These are phyloP conservation scores for Poecilus cupreus DNA, from an alignment of 2,888 invertebrate species.

Conservation along the genomic window DNA sequence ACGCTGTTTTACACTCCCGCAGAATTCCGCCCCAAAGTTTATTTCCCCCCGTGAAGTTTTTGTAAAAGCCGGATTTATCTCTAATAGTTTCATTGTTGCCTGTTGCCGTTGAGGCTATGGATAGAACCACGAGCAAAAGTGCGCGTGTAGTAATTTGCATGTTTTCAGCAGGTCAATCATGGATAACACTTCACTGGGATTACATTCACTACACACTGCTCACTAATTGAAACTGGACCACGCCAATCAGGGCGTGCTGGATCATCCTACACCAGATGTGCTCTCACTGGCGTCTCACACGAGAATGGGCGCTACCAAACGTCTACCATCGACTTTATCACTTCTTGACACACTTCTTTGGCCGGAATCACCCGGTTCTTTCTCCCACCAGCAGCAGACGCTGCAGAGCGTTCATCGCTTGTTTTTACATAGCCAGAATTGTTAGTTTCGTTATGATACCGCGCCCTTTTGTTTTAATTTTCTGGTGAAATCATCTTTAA, in stretches of 20 bases:
- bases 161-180: slow-evolving; percentile 38
- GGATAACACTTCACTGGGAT: slow-evolving; percentile 58
- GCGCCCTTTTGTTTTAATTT: neutral
- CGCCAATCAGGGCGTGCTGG: slow-evolving; percentile 68
- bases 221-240: slow-evolving; percentile 66
- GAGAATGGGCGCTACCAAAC: slow-evolving; percentile 52
- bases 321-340: slow-evolving; percentile 67
- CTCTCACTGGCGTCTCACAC: slow-evolving; percentile 44
- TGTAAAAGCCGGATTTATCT: neutral
- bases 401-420: neutral
- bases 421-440: too few relatives aligned
- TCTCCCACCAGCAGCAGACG: slow-evolving; percentile 17
- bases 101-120: neutral
- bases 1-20: slow-evolving; percentile 81
- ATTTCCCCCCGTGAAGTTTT: slow-evolving; percentile 73
- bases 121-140: slow-evolving; percentile 32
- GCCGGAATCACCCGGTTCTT: slow-evolving; percentile 59
- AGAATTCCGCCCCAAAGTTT: slow-evolving; percentile 84
- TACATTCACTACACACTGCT: slow-evolving; percentile 61
- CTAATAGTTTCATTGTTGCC: slow-evolving; percentile 27
- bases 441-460: neutral
- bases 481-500: too few relatives aligned
- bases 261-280: slow-evolving; percentile 48
- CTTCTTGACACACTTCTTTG: slow-evolving; percentile 71
- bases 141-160: slow-evolving; percentile 44